A percentile compares a stretch with the other conserved stretches of the same genome.
Evolutionary conservation across 2,888 invertebrate genomes (phyloP).

Genomic region (Trachelus tabidus): DNA sequence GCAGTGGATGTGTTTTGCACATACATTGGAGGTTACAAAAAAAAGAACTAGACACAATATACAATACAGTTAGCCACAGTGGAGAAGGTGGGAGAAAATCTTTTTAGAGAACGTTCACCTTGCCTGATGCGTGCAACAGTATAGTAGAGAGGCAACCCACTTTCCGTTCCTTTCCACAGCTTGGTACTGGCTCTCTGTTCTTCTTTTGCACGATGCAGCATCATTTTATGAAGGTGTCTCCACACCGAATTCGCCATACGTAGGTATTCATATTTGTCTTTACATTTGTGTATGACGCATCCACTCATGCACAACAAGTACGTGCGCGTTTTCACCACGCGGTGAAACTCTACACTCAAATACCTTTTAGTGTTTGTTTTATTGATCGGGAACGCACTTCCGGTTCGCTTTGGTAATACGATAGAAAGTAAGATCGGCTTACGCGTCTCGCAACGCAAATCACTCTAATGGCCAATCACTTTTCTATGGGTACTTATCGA

Average conservation of each 20-base stretch:
- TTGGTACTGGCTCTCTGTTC: conserved; percentile 14
- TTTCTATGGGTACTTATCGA: not conserved
- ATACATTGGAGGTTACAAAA: too few species aligned
- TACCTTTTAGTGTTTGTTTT: not conserved
- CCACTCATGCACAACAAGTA: not conserved
- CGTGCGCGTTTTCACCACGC: conserved; percentile 32
- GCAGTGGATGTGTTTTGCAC: too few species aligned
- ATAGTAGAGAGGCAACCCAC: conserved; percentile 49
- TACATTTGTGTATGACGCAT: not conserved
- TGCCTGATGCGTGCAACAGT: conserved; percentile 43
- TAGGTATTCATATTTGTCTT: not conserved
- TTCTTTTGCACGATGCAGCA: too few species aligned
- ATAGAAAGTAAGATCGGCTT: conserved; percentile 50
- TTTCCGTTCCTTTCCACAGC: conserved; percentile 47
- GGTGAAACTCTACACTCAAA: conserved; percentile 10
- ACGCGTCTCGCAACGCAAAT: conserved; percentile 10
- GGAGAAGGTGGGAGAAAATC: conserved; percentile 57
- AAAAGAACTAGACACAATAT: too few species aligned
- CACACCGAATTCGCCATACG: not conserved
- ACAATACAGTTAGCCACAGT: conserved; percentile 54
- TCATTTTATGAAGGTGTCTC: too few species aligned
- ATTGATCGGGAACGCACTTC: conserved; percentile 26
- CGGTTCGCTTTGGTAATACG: conserved; percentile 35
- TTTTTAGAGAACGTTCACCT: conserved; percentile 60
- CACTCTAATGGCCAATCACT: too few species aligned